Percentiles rank a stretch among this genome's conserved stretches.
phyloP scores from a whole-genome alignment of 1,140 invertebrate species.

The Rhyzopertha dominica region DNA sequence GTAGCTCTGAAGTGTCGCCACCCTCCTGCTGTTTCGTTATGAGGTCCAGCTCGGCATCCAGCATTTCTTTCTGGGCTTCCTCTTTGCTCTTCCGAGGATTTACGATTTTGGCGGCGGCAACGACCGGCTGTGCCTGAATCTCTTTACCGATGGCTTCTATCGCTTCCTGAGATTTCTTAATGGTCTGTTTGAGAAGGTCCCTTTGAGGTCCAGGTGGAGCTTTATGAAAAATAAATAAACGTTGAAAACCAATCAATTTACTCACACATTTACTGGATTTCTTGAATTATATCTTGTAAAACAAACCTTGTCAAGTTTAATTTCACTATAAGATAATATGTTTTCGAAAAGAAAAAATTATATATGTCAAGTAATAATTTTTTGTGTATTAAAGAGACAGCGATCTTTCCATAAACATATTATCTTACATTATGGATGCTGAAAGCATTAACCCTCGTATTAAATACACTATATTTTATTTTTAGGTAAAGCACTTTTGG shows the following conservation, averaged over 20 bases:
- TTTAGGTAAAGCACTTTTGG: too few relatives aligned
- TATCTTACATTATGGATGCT: too few relatives aligned
- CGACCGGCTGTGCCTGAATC: conserved; percentile 46
- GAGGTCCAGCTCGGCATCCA: conserved; percentile 84
- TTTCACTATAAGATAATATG: too few relatives aligned
- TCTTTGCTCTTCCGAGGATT: conserved; percentile 49
- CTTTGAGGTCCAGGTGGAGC: conserved; percentile 58
- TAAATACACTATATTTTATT: too few relatives aligned
- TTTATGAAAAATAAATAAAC: conserved; percentile 26
- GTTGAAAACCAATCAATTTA: not conserved
- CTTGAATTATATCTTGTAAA: too few relatives aligned
- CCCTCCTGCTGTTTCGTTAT: conserved; percentile 73
- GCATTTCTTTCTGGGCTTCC: conserved; percentile 60
- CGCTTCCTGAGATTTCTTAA: conserved; percentile 68
- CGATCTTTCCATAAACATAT: too few relatives aligned
- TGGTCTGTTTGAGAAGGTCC: conserved; percentile 62
- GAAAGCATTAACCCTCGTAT: too few relatives aligned
- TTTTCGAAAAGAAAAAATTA: too few relatives aligned
- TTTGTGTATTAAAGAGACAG: too few relatives aligned
- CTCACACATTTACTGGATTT: too few relatives aligned
- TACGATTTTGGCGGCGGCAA: conserved; percentile 18
- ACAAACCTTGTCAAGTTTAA: too few relatives aligned
- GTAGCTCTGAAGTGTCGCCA: conserved; percentile 65
- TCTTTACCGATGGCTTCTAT: conserved; percentile 73
- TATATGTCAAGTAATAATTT: too few relatives aligned